These are phyloP conservation scores for Mizuhopecten yessoensis DNA, from an alignment of 1,140 invertebrate genomes.

Conservation along the genomic window DNA sequence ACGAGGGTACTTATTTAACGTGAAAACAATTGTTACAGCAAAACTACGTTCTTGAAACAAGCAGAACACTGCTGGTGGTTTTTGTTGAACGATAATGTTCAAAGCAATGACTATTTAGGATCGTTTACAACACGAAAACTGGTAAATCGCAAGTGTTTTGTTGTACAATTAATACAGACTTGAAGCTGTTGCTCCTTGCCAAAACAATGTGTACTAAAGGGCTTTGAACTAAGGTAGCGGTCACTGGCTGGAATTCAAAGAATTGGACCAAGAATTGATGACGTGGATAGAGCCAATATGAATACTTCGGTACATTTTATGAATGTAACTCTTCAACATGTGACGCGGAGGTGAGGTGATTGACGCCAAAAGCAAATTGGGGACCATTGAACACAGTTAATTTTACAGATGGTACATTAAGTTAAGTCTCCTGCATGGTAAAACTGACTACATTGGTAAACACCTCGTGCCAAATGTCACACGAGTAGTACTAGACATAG, in stretches of 20 bases:
- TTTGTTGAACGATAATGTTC: too few species aligned
- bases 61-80: too few species aligned
- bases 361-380: slow-evolving; percentile 28
- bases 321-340: slow-evolving; percentile 26
- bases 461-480: neutral
- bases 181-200: neutral
- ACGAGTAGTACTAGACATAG: neutral
- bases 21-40: too few species aligned
- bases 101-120: too few species aligned
- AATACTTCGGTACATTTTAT: neutral
- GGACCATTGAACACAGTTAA: neutral
- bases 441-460: slow-evolving; percentile 39
- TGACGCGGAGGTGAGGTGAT: neutral
- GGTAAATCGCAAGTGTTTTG: too few species aligned
- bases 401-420: slow-evolving; percentile 13
- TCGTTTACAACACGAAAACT: too few species aligned
- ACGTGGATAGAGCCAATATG: neutral
- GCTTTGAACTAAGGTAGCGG: neutral
- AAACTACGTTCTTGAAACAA: too few species aligned
- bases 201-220: neutral
- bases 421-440: neutral
- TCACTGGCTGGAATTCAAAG: neutral
- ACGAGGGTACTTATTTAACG: too few species aligned
- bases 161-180: neutral
- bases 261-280: slow-evolving; percentile 12